Evolutionary conservation across 2,888 invertebrate genomes (phyloP).

Genomic region (Brenthis hecate): DNA sequence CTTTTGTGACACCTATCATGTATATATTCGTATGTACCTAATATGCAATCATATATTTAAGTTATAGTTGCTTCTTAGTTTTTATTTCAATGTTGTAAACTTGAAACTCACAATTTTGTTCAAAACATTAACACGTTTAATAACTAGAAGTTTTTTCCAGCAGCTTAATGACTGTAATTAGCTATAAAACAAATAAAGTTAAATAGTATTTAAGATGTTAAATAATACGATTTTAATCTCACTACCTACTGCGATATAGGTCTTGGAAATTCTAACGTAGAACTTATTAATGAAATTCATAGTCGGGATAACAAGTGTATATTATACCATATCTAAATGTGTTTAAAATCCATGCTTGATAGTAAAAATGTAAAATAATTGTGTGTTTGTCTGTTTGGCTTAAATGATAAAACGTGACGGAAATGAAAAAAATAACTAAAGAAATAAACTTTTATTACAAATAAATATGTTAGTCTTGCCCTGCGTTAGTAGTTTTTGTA

Average conservation of each 20-base stretch:
- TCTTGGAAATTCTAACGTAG: not conserved
- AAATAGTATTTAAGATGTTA: slow-evolving; percentile 3
- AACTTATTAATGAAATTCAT: slow-evolving; percentile 1
- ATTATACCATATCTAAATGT: too few species aligned
- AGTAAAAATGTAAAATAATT: too few species aligned
- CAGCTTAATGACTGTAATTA: slow-evolving; percentile 16
- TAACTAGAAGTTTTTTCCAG: slow-evolving; percentile 13
- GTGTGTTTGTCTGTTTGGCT: too few species aligned
- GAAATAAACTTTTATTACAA: too few species aligned
- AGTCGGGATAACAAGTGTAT: not conserved
- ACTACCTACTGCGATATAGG: not conserved
- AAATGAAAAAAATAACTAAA: too few species aligned
- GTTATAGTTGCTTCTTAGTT: not conserved
- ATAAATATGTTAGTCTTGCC: too few species aligned
- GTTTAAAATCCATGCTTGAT: too few species aligned
- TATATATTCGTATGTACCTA: too few species aligned
- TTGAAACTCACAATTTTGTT: not conserved
- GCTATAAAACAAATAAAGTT: slow-evolving; percentile 16
- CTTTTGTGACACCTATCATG: too few species aligned
- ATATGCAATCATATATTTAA: too few species aligned
- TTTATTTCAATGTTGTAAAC: not conserved
- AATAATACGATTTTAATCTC: slow-evolving; percentile 5
- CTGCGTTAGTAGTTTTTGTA: too few species aligned
- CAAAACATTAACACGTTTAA: slow-evolving; percentile 16
- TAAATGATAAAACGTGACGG: too few species aligned